Evolutionary conservation across 2,797 vertebrate species (phyloP), one percentile per base, ranked within the genome.

Genomic region (Myotis findleyi): DNA sequence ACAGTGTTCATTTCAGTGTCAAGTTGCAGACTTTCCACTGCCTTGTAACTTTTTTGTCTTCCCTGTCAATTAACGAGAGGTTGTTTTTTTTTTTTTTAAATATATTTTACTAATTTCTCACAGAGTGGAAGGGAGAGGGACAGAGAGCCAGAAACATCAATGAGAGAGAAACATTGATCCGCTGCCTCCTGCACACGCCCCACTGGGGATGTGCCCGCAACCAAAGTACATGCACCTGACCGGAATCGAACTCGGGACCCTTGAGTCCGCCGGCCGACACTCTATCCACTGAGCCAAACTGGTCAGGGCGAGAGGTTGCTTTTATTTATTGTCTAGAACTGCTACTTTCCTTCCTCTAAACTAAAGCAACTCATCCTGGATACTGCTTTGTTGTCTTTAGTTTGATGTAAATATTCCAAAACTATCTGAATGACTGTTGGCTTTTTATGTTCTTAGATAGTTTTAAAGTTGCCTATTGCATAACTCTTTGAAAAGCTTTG

Each of bases 321-420:
- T 96, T 95, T 91, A 93, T 95, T 93, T 96, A 69, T 62, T 95
- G 69, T 96, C 87, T 86, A 80, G 6, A 80, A 49, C 30, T 72
- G 13, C 27, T 80, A 16, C 23, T 93, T 95, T 91, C 73, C 97
- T 98, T 97, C 96, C 81, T 93, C 20, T 89, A 87, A 92, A 94
- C 17, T 90, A 87, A 92, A 94, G 94, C 88, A 91, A 95, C 86
- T 96, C 21, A 84, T 51, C 64, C 72, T 96, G 94, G 89, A 95
- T 96, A 51, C 86, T 96, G 57, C 81, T 94, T 33, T 62, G 81
- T 89, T 97, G 49, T 87, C 51, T 87, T 55, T 80, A 88, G 59
- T 90, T 95, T 92, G 87, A 72, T 92, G 68, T 62, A 93, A 96
- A 92, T 86, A 79, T 80, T 88, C 64, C 38, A 57, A 33, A 93